Evolutionary conservation across 1,140 invertebrate genomes (phyloP), one percentile per base, ranked within the genome.

Genomic region (Halesus radiatus): DNA sequence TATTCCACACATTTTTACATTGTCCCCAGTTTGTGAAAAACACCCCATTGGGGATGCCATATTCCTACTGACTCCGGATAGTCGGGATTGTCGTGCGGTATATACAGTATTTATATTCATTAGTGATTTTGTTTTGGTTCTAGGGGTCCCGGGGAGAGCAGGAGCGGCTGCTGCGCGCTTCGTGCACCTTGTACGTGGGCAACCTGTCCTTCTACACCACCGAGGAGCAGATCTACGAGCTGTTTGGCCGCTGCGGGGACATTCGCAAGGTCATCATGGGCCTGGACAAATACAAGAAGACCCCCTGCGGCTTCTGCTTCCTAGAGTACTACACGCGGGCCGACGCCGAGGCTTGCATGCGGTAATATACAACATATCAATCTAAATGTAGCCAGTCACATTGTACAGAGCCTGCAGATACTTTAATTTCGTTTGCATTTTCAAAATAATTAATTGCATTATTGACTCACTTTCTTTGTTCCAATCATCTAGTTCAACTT

Each of bases 281-380:
- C 1, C 89, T 99, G 66, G 98, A 99, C 87, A 98, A 99, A 86
- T 97, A 96, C 84, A 98, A 97, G 84, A 99, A 99, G 87, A 99
- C 98, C 0, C 99, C 99, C 0, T 99, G 99, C 91, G 99, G 99
- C 10, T 99, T 99, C 88, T 99, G 98, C 88, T 99, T 99, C 91
- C 94, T 99, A 0, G 99, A 99, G 91, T 99, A 98, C 91, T 99
- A 99, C 87, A 89, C 88, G 6, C 92, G 98, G 85, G 84, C 86
- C 4, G 98, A 99, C 90, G 95, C 97, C 20, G 98, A 99, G 88
- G 94, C 95, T 86, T 97, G 97, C 85, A 97, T 99, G 94, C 92
- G 98, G 87, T 79, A 58, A 22, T 15, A 18, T 50, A 5, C 52
- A 3, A 56, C 3, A 56, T 37, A 37, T 4, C 3, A 4, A 37